These are phyloP conservation scores for Dromococcyx pavoninus DNA, from an alignment of 2,797 vertebrate species.

Conservation along the genomic window DNA sequence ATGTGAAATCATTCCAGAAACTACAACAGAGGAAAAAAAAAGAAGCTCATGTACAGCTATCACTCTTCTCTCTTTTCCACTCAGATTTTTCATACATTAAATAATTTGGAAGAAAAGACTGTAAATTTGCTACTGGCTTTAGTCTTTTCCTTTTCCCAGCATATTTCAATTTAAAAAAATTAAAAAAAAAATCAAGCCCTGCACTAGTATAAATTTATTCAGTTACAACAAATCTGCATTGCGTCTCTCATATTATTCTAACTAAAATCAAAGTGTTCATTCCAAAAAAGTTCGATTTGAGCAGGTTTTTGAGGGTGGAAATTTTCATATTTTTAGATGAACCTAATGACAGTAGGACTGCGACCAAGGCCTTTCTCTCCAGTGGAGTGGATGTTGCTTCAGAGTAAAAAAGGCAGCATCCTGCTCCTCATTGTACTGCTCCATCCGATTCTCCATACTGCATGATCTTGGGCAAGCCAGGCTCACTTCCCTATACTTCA, in stretches of 20 bases:
- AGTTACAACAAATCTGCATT: background rate
- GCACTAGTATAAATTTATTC: background rate
- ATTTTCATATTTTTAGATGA: background rate
- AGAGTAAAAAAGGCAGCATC: background rate
- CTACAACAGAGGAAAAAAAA: background rate
- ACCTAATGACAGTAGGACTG: background rate
- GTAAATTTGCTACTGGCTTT: background rate
- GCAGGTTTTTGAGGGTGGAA: background rate
- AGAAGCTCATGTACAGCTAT: background rate
- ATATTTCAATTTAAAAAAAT: background rate
- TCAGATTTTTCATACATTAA: background rate
- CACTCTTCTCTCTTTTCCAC: background rate
- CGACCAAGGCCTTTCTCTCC: background rate
- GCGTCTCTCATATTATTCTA: background rate
- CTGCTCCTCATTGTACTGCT: background rate
- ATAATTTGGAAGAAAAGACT: slow-evolving; percentile 21
- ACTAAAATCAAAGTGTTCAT: background rate
- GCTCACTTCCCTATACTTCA: background rate
- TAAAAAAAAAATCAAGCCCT: background rate
- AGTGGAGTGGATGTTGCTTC: background rate
- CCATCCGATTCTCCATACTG: background rate
- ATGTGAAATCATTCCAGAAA: background rate
- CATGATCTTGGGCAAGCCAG: background rate
- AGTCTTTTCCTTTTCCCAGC: slow-evolving; percentile 33
- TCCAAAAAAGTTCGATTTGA: background rate